phyloP scores from a whole-genome alignment of 1,140 invertebrate genomes.

The Rhagoletis pomonella region DNA sequence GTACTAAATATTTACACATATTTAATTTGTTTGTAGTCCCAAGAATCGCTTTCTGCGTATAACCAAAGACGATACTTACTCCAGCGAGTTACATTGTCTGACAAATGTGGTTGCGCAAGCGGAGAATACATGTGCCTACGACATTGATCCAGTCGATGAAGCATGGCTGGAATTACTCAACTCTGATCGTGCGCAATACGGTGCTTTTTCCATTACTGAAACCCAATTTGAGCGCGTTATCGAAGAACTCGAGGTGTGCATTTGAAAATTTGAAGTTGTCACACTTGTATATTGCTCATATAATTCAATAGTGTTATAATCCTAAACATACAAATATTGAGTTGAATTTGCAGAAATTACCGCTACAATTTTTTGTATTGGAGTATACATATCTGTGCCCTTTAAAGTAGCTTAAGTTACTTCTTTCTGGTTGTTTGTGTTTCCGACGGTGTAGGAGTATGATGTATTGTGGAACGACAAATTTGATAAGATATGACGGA shows the following conservation, averaged over 20 bases:
- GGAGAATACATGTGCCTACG: constrained; percentile 95
- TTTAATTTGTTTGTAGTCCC: constrained; percentile 79
- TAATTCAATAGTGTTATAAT: too few relatives aligned
- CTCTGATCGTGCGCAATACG: constrained; percentile 87
- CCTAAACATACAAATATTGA: too few relatives aligned
- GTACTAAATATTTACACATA: neutral
- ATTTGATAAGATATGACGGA: too few relatives aligned
- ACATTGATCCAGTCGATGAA: constrained; percentile 94
- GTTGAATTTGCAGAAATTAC: too few relatives aligned
- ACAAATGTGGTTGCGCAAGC: constrained; percentile 89
- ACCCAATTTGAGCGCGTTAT: constrained; percentile 93
- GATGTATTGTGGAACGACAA: too few relatives aligned
- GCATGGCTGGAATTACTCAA: constrained; percentile 93
- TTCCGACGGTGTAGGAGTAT: too few relatives aligned
- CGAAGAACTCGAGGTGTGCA: constrained; percentile 88
- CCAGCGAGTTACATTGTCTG: constrained; percentile 87
- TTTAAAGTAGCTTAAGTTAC: too few relatives aligned
- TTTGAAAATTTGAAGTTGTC: constrained; percentile 52
- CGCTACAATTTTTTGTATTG: too few relatives aligned
- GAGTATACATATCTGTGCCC: too few relatives aligned
- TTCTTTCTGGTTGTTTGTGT: too few relatives aligned
- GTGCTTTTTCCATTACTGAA: constrained; percentile 84
- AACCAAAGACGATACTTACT: constrained; percentile 90
- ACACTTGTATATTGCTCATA: too few relatives aligned
- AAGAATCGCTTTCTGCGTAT: constrained; percentile 94